Conservation (phyloP, 1,140 invertebrate species). For the Brachionus paranguensis region DNA sequence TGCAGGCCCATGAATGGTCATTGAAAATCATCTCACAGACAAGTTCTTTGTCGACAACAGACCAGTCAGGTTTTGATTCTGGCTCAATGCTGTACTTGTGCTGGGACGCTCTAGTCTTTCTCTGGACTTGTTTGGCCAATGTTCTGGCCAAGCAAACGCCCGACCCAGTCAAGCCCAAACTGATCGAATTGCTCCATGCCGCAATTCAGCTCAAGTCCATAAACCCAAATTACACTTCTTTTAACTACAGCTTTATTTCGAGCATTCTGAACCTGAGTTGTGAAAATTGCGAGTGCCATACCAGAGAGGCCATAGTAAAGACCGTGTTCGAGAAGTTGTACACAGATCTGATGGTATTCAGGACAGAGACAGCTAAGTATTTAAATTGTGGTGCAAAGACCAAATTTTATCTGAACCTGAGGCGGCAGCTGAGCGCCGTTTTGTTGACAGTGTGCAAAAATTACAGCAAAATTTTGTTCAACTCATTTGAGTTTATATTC, state of each 20-base stretch:
- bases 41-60: not conserved
- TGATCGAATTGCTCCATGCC: not conserved
- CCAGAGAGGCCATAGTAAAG: not conserved
- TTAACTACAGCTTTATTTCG: slow-evolving; percentile 28
- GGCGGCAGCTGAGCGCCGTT: slow-evolving; percentile 11
- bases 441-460: slow-evolving; percentile 21
- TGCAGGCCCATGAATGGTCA: not conserved
- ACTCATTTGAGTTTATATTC: not conserved
- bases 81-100: not conserved
- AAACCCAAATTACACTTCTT: slow-evolving; percentile 26
- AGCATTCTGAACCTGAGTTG: not conserved
- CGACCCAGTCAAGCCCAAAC: not conserved
- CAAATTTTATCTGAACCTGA: not conserved
- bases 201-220: not conserved
- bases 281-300: not conserved
- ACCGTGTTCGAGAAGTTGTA: slow-evolving; percentile 29
- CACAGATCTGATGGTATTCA: not conserved
- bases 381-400: not conserved
- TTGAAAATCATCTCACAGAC: slow-evolving; percentile 8
- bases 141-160: not conserved
- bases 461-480: not conserved
- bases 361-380: not conserved
- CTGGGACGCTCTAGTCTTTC: slow-evolving; percentile 21
- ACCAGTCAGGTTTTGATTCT: slow-evolving; percentile 11
- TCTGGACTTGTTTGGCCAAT: not conserved